Evolutionary conservation across 30 jellyfish, hydroid and myxozoan genomes (phyloP).

Genomic region (Calvadosia cruxmelitensis): DNA sequence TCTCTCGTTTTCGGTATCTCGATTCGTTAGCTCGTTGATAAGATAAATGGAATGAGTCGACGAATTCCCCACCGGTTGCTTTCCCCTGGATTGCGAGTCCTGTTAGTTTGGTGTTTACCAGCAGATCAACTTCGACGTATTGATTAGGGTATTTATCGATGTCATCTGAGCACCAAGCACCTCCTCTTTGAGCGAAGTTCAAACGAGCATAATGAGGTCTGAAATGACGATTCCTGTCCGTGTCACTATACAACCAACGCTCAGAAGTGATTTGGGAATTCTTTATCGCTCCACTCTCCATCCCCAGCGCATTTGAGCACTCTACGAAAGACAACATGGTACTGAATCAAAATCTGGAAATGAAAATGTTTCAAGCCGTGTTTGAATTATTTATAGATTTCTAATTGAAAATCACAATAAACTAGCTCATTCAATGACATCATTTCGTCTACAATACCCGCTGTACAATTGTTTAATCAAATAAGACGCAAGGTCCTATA

Average conservation of each 20-base stretch:
- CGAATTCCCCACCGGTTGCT: constrained; percentile 49
- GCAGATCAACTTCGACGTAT: constrained; percentile 56
- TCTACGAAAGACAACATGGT: too few species aligned
- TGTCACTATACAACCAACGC: constrained; percentile 59
- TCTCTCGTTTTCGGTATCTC: constrained; percentile 29
- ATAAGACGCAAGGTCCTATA: too few species aligned
- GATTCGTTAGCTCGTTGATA: constrained; percentile 45
- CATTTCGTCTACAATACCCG: too few species aligned
- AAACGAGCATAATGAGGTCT: constrained; percentile 61
- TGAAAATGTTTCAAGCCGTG: too few species aligned
- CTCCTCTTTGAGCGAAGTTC: constrained; percentile 43
- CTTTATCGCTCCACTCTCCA: constrained; percentile 54
- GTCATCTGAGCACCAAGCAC: constrained; percentile 90
- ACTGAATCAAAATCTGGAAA: too few species aligned
- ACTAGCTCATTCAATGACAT: too few species aligned
- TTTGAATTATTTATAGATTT: too few species aligned
- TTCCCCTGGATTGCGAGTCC: constrained; percentile 87
- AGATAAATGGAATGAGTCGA: constrained; percentile 38
- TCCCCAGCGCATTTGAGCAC: constrained; percentile 59
- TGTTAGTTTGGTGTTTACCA: constrained; percentile 40
- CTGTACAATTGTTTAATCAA: too few species aligned
- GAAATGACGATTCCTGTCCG: constrained; percentile 30
- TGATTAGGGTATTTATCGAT: constrained; percentile 31
- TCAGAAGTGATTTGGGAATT: constrained; percentile 63
- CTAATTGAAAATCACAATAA: too few species aligned